Base-by-base conservation (phyloP, 2,113 vertebrate genomes). In the Ailuropoda melanoleuca region DNA sequence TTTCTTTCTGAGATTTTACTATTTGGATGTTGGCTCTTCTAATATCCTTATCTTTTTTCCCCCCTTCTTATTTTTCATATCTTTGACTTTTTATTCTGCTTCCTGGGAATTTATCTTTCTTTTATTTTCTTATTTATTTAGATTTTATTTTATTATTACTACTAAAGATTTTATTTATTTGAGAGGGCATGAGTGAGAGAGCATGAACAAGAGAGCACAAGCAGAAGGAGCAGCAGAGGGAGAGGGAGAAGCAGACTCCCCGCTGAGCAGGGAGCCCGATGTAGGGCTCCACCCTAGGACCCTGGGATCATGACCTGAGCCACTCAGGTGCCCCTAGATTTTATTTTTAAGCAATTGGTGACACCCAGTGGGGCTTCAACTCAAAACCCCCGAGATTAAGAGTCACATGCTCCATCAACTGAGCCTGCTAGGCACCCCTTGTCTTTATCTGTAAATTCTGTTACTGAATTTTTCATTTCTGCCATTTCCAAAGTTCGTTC, bases 1-100 rank as follows among this genome's bases (percentile, higher is more conserved):
- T 90, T 97, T 91, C 14, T 91, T 87, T 55, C 62, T 88, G 10
- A 37, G 80, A n/a, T 93, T 91, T 95, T 84, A n/a, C 66, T 94
- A 29, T 87, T 78, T 95, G 26, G 14, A 21, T 77, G 2, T 53
- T 92, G 19, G 31, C 13, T 87, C 17, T 93, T 87, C 53, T 88
- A 18, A 64, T 75, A 43, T 82, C 62, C 23, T 15, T 75, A 8
- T 18, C 11, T 50, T 64, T 58, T 64, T 58, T 29, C 4, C 21
- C 18, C 39, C n/a, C 31, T 34, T 62, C 14, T 72, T 58, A 60
- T 21, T 72, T 93, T 88, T 90, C 19, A 62, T 68, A 55, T 66
- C 68, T 93, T 77, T 90, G 46, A 37, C 34, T 50, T 95, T 81
- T 89, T 87, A 90, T 26, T 60, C 3, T 62, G 50, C 14, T 48